phyloP scores from a whole-genome alignment of 2,888 invertebrate genomes.

The Mesorhabditis sp. region DNA sequence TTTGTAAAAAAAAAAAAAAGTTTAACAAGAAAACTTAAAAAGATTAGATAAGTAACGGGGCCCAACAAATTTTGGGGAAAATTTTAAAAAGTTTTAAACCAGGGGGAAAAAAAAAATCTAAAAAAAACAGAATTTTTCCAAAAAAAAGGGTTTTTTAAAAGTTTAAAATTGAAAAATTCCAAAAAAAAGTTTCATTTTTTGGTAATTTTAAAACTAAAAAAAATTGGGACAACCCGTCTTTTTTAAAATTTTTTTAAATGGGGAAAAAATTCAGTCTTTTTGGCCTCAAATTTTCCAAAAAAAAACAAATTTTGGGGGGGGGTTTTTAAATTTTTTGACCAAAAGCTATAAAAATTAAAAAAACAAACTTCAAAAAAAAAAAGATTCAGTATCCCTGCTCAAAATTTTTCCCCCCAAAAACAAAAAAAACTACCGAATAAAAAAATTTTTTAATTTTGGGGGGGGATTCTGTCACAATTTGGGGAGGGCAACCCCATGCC shows the following conservation, averaged over 20 bases:
- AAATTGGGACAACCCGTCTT: no score
- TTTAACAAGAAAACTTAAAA: background rate
- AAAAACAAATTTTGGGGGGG: background rate
- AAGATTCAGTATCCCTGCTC: no score
- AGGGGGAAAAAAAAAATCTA: no score
- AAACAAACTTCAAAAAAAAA: no score
- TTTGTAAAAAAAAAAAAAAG: constrained; percentile 4
- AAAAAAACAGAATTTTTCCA: no score
- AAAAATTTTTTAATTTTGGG: background rate
- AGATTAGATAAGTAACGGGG: background rate
- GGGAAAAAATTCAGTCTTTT: constrained; percentile 10
- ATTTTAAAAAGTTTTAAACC: background rate
- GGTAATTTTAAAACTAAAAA: no score
- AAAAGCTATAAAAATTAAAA: background rate
- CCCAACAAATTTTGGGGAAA: background rate
- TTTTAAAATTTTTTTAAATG: no score
- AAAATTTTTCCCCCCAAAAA: no score
- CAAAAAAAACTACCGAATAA: background rate
- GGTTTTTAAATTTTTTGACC: background rate
- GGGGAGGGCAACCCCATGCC: no score
- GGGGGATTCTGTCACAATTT: background rate
- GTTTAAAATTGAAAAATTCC: no score
- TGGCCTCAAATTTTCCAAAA: background rate
- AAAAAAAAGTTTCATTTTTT: no score
- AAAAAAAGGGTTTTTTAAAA: no score